Evolutionary conservation across 2,888 invertebrate species (phyloP), one percentile per base, ranked within the genome.

Genomic region (Pollenia labialis): DNA sequence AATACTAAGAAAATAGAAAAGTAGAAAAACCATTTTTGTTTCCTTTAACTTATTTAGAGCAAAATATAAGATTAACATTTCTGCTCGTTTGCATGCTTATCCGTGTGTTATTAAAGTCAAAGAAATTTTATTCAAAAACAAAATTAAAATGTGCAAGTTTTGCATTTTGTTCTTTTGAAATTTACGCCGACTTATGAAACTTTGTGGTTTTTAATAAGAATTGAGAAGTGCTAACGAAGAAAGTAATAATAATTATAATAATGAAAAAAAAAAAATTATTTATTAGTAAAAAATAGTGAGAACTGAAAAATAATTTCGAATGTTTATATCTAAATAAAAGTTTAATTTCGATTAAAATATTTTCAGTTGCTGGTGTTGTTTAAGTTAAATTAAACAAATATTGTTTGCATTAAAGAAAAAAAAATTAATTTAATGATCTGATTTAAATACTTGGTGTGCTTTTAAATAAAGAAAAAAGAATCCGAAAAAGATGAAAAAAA

Each of bases 351-450:
- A 64, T 72, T 32, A 54, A 74, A 48, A 58, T 74, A 2, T 44
- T 71, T 50, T 58, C 11, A 42, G 50, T 58, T 74, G n/a, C 40
- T 10, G 14, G 1, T 14, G 56, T n/a, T 14, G 56, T n/a, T 54
- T 48, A n/a, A 46, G 44, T 56, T 56, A 14, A 56, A 77, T 54
- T 71, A 77, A 76, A 62, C 52, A 42, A 64, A 76, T 64, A 50
- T 32, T 52, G 48, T 68, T 68, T n/a, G 50, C 32, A 44, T 32
- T 32, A 48, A 77, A 42, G 3, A 58, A 54, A 56, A 48, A 40
- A 54, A 66, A 42, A 52, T 12, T 54, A 66, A 44, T 52, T 66
- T 11, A 32, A 60, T 40, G 14, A 66, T 66, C 54, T 23, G 42
- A 58, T 58, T 62, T 0, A 14, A 56, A 23, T 46, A n/a, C 48